Evolutionary conservation across 1,140 invertebrate species (phyloP).

Genomic region (Hyphantria cunea): DNA sequence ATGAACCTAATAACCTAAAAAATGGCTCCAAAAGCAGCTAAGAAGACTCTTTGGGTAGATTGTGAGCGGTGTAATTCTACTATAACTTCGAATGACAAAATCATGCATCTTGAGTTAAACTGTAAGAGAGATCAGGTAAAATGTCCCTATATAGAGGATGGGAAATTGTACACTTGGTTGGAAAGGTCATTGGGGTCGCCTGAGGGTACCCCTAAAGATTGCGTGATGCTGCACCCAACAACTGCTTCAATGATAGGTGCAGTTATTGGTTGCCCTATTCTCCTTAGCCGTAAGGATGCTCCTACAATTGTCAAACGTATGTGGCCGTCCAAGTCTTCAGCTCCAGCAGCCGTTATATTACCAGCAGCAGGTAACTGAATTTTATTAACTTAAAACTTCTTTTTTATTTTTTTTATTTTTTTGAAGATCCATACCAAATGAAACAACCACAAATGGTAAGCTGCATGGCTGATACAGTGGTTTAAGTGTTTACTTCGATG

Average conservation of each 20-base stretch:
- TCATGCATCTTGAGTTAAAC: constrained; percentile 62
- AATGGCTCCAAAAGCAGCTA: constrained; percentile 69
- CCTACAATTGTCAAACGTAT: constrained; percentile 65
- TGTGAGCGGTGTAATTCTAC: constrained; percentile 66
- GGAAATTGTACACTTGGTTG: constrained; percentile 60
- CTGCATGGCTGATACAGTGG: no score
- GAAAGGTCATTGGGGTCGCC: constrained; percentile 53
- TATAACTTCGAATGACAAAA: constrained; percentile 70
- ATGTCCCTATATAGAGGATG: constrained; percentile 65
- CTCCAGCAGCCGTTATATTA: constrained; percentile 66
- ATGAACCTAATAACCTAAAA: constrained; percentile 10
- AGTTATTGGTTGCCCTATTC: constrained; percentile 64
- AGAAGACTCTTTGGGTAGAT: constrained; percentile 72
- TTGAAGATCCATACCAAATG: no score
- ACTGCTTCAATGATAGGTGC: constrained; percentile 59
- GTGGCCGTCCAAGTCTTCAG: constrained; percentile 71
- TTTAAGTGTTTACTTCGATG: no score
- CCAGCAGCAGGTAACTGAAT: constrained; percentile 58
- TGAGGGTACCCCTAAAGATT: constrained; percentile 60
- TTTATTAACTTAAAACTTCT: background rate
- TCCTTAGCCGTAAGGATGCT: constrained; percentile 57
- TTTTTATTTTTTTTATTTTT: constrained; percentile 16
- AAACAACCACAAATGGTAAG: no score
- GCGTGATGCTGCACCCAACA: constrained; percentile 65
- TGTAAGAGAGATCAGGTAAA: constrained; percentile 69